phyloP scores from a whole-genome alignment of 2,113 vertebrate species.

The Festucalex cinctus region DNA sequence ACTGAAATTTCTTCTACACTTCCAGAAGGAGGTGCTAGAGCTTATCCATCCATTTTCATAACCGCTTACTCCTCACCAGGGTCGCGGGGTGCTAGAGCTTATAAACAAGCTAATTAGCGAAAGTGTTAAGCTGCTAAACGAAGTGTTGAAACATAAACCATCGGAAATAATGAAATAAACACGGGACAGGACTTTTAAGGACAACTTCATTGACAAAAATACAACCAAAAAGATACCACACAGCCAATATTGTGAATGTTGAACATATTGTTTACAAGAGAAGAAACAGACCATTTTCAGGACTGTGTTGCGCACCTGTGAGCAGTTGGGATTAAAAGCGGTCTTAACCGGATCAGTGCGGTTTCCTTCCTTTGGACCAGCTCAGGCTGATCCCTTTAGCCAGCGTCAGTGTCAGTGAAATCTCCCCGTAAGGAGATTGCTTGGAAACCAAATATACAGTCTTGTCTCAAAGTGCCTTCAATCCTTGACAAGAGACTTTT shows the following conservation, averaged over 20 bases:
- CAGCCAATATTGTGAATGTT: neutral
- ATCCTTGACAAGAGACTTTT: conserved; percentile 23
- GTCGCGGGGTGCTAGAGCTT: conserved; percentile 35
- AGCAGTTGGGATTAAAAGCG: conserved; percentile 28
- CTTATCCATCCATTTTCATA: too few relatives aligned
- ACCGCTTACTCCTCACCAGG: too few relatives aligned
- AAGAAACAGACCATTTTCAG: neutral
- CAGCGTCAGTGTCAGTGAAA: conserved; percentile 51
- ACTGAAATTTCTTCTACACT: conserved; percentile 5
- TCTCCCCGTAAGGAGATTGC: conserved; percentile 53
- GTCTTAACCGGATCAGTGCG: conserved; percentile 6
- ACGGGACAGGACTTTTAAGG: neutral
- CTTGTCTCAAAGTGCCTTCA: conserved; percentile 25
- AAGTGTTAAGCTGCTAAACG: neutral
- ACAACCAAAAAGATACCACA: neutral
- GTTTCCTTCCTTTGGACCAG: conserved; percentile 30
- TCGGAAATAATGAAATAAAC: neutral
- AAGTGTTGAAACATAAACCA: neutral
- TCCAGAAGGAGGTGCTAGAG: conserved; percentile 50
- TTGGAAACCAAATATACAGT: conserved; percentile 41
- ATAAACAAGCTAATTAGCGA: conserved; percentile 21
- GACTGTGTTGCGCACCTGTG: conserved; percentile 38
- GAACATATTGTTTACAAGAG: neutral
- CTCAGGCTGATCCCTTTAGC: conserved; percentile 43
- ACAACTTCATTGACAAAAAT: conserved; percentile 6